Percentiles rank a stretch among this genome's conserved stretches.
These are phyloP conservation scores for Cassiopea andromeda DNA, from an alignment of 30 jellyfish, hydroid and myxozoan species.

Conservation along the genomic window DNA sequence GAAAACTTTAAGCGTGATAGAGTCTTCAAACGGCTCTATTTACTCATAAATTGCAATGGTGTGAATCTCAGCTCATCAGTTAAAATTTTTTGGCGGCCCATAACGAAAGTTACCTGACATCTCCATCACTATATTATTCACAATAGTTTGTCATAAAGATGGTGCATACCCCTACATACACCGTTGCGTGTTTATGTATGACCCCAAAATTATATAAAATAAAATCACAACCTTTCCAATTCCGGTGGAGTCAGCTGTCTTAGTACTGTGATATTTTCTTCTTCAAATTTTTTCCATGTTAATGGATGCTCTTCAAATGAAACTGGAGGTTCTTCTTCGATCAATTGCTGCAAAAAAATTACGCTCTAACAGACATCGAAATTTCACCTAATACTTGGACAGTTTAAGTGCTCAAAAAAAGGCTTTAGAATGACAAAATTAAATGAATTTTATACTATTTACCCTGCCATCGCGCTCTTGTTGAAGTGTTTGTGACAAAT, in stretches of 20 bases:
- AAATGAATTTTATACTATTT: background rate
- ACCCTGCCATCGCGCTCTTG: slow-evolving; percentile 3
- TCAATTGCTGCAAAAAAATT: slow-evolving; percentile 17
- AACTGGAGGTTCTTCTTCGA: slow-evolving; percentile 27
- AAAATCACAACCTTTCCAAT: slow-evolving; percentile 35
- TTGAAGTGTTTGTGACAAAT: background rate
- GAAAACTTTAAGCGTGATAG: too few relatives aligned
- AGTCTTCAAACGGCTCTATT: too few relatives aligned
- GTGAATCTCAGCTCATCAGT: too few relatives aligned
- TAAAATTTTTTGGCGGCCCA: too few relatives aligned
- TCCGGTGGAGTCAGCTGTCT: slow-evolving; percentile 60
- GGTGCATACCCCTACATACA: background rate
- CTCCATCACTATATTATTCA: too few relatives aligned
- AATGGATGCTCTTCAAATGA: slow-evolving; percentile 49
- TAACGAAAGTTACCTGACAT: too few relatives aligned
- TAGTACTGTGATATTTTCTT: slow-evolving; percentile 9
- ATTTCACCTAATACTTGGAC: background rate
- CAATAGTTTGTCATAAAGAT: too few relatives aligned
- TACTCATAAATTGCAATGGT: too few relatives aligned
- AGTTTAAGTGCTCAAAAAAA: too few relatives aligned
- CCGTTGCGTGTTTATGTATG: background rate
- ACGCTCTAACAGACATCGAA: background rate
- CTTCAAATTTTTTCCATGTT: slow-evolving; percentile 39
- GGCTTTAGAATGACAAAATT: too few relatives aligned
- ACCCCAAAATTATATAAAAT: background rate